Evolutionary conservation across 1,140 invertebrate genomes (phyloP), one percentile per base, ranked within the genome.

Genomic region (Eumaeus atala): DNA sequence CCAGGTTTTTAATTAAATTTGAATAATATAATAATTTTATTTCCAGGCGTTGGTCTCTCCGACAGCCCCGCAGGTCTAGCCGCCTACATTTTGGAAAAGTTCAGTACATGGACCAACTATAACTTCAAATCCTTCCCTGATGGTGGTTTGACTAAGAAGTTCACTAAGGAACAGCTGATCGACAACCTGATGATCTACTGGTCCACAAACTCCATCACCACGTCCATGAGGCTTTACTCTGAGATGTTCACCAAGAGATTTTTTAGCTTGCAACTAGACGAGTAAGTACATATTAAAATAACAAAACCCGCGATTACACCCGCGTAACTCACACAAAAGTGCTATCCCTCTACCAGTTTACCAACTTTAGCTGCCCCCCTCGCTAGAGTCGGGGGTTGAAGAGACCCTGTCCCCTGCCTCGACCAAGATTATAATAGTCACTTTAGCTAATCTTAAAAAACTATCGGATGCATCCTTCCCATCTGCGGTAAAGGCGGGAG

Each of bases 121-220:
- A 74, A 85, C 1, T 89, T 88, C 62, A 87, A 77, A 37, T 57
- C 80, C 0, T 71, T 84, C 28, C 65, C 85, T 0, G 93, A 96
- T 67, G 94, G 94, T 8, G 93, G 92, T 3, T 67, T 96, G 0
- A 79, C 88, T 0, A 84, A 87, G 51, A 63, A 76, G 34, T 94
- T 81, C 66, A 90, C 88, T 0, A 79, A 93, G 44, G 93, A 95
- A 18, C 92, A 95, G 62, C 77, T 97, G 3, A 81, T 98, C 3
- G 96, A 97, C 60, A 96, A 96, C 71, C 72, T 97, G 0, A 97
- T 96, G 94, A 78, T 97, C 28, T 98, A 97, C 77, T 98, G 95
- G 92, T 69, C 92, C 0, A 92, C 92, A 0, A 91, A 91, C 56
- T 91, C 91, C 0, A 94, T 96, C 1, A 94, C 93, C 0, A 93